A percentile compares a stretch with the other conserved stretches of the same genome.
Conservation (phyloP, 2,888 invertebrate genomes). For the Cryptus armator region DNA sequence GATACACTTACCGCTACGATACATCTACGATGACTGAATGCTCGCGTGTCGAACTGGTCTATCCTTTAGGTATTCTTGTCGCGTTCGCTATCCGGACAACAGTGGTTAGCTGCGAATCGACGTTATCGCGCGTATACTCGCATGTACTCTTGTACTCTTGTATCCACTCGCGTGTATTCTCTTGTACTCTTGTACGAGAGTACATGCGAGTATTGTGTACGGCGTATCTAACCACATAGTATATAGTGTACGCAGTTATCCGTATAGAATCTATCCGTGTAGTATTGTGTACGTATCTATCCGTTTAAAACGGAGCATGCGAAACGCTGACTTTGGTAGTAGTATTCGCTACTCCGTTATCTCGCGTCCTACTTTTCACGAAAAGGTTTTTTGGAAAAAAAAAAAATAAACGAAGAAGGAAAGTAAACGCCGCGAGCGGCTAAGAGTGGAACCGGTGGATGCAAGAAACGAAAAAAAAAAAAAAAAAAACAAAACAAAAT, state of each 20-base stretch:
- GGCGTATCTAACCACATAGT: background rate
- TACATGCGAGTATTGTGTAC: background rate
- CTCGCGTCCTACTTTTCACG: constrained; percentile 13
- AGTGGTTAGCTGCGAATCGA: constrained; percentile 18
- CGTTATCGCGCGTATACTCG: constrained; percentile 36
- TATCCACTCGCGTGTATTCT: background rate
- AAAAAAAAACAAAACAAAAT: background rate
- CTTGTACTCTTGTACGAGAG: background rate
- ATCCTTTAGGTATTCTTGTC: constrained; percentile 19
- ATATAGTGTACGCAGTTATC: too few relatives aligned
- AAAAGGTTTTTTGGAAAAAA: constrained; percentile 1
- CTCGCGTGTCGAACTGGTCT: constrained; percentile 5
- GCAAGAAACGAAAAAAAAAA: background rate
- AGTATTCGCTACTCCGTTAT: background rate
- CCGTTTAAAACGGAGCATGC: background rate
- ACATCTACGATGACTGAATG: background rate
- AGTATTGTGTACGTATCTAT: background rate
- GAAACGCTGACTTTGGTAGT: background rate
- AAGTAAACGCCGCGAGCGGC: background rate
- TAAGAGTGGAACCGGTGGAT: background rate
- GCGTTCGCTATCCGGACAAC: constrained; percentile 7
- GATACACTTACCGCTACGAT: background rate
- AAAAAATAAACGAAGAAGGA: background rate
- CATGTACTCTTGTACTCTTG: constrained; percentile 8
- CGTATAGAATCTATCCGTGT: too few relatives aligned